Evolutionary conservation across 2,797 vertebrate species (phyloP).

Genomic region (Caiman crocodilus): DNA sequence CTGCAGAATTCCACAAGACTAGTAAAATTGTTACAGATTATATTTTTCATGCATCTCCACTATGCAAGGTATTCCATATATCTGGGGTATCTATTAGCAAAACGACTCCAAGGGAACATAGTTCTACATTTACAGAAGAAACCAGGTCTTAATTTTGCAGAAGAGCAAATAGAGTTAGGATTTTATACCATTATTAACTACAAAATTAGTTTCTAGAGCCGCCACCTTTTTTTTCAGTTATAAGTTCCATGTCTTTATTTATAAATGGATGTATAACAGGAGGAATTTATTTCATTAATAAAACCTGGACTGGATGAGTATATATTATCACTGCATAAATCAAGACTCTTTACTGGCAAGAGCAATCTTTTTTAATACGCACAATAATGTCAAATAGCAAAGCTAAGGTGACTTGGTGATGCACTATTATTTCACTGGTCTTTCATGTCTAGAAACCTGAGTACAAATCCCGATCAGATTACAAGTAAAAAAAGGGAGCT

Average conservation of each 20-base stretch:
- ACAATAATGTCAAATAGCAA: background rate
- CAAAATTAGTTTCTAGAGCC: background rate
- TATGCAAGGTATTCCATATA: rapidly evolving
- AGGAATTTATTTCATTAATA: conserved; percentile 15
- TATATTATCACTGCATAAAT: background rate
- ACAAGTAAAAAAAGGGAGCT: background rate
- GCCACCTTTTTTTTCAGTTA: background rate
- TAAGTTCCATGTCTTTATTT: background rate
- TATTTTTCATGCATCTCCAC: background rate
- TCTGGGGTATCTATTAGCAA: background rate
- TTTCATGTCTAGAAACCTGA: conserved; percentile 10
- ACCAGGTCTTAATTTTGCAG: background rate
- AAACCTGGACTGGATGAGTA: conserved; percentile 13
- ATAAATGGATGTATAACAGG: background rate
- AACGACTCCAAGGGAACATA: background rate
- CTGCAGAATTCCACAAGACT: background rate
- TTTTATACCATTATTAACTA: background rate
- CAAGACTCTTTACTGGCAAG: background rate
- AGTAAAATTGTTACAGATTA: background rate
- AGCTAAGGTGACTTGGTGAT: background rate
- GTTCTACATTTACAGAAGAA: rapidly evolving
- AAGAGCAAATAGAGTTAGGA: background rate
- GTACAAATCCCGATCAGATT: conserved; percentile 24
- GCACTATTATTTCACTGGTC: background rate
- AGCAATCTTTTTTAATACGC: background rate